Evolutionary conservation across 2,113 vertebrate genomes (phyloP), one percentile per base, ranked within the genome.

Genomic region (Pterocles gutturalis): DNA sequence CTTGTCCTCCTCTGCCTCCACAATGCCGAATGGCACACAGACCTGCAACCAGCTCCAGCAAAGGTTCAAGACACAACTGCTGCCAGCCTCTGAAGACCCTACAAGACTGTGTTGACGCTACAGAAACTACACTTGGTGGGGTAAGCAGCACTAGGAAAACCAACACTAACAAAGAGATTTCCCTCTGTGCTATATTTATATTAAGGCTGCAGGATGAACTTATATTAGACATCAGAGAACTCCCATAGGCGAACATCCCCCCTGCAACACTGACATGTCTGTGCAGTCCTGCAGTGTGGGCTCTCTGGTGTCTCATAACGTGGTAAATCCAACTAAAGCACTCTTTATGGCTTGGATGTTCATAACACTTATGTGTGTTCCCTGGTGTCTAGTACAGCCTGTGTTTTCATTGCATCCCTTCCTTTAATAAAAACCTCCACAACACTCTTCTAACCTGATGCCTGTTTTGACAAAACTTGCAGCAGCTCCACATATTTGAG

Each of bases 281-380:
- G 75, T 8, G 34, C 67, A 78, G 86, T 29, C 54, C 54, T 21
- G 31, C 76, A 62, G 49, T 0, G 0, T 34, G 71, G 51, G 66
- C 66, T 65, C 87, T 85, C 95, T 53, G 28, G 41, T 66, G 89
- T 51, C 62, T 80, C 5, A 1, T 62, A 93, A 96, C 0, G 0
- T 48, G 76, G 64, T 38, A 93, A 93, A 92, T 86, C 83, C 76
- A 86, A 16, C 89, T 86, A 86, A 95, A 90, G 83, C 89, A 89
- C 91, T 83, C 91, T 73, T 57, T 57, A 89, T 77, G 51, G 64
- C 67, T 66, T 81, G 71, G 58, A 83, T 70, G 86, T 81, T 90
- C 89, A 21, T 87, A 96, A 87, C 51, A 54, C 78, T 94, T 70
- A 80, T 18, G 48, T 51, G 34, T 78, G 58, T n/a, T 78, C 95